Percentiles rank a stretch among this genome's conserved stretches.
These are phyloP conservation scores for Otis tarda DNA, from an alignment of 2,113 vertebrate species.

Conservation along the genomic window DNA sequence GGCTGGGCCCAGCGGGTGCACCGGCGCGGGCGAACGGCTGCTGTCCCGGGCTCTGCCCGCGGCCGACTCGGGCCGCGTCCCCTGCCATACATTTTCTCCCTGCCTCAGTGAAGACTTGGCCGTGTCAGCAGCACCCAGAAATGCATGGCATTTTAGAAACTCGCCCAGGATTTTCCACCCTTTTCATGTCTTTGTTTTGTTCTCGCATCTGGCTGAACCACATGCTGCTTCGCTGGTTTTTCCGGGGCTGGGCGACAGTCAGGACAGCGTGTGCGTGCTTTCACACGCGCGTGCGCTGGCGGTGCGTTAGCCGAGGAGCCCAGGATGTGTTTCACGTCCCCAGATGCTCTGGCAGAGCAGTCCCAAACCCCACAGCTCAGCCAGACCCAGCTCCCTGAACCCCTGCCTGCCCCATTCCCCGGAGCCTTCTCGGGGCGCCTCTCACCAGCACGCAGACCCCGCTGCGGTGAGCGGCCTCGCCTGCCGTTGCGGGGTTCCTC, in stretches of 20 bases:
- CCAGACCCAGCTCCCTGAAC: neutral
- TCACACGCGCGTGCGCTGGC: accelerated
- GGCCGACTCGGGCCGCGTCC: neutral
- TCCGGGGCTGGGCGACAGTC: neutral
- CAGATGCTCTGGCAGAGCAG: neutral
- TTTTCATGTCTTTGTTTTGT: neutral
- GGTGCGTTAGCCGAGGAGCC: neutral
- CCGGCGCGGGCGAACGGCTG: neutral
- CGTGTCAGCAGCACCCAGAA: neutral
- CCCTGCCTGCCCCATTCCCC: neutral
- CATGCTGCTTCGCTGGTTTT: neutral
- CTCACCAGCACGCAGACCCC: neutral
- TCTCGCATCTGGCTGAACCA: neutral
- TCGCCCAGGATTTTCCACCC: neutral
- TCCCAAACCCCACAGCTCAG: neutral
- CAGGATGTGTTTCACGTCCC: neutral
- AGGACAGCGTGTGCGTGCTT: accelerated
- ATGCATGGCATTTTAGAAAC: neutral
- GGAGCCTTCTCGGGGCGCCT: neutral
- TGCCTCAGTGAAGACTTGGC: neutral
- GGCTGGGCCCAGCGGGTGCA: neutral
- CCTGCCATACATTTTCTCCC: neutral
- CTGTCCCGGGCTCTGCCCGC: neutral
- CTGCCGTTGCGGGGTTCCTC: neutral
- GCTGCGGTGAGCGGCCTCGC: neutral